Evolutionary conservation across 1,140 invertebrate species (phyloP), one percentile per base, ranked within the genome.

Genomic region (Aethina tumida): DNA sequence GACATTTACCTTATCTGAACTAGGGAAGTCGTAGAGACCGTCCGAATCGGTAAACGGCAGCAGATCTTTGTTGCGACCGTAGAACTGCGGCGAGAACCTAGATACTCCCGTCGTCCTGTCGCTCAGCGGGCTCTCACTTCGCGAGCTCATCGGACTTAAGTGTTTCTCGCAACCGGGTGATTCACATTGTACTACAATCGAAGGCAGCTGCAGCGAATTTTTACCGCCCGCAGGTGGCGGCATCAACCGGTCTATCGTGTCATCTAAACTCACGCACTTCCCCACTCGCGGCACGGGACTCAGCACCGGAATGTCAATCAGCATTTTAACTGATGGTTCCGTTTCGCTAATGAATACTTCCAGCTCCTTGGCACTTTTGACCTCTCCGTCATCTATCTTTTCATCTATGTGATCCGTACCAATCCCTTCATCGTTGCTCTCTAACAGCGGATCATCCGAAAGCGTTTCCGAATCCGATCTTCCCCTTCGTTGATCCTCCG

Each of bases 71-170:
- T 68, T 60, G 24, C 69, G 65, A n/a, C 76, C 73, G 53, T 79
- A 81, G 49, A 80, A 80, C 50, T 76, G 71, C 2, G 76, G 73
- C 0, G 77, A 80, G 53, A 81, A 81, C 33, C 73, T 57, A 1
- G 70, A 71, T 14, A 75, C 45, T 24, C 73, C 71, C 5, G 43
- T 58, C 16, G 72, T 74, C 48, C 71, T 70, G 53, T 83, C 81
- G 58, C 80, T 83, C 14, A 83, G 61, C 3, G 80, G 79, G 56
- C 78, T 82, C 58, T 84, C 81, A 55, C 79, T 81, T 39, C 79
- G 66, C 15, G 79, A 83, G 58, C 79, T 82, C 18, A 82, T 79
- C 5, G 81, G 81, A 49, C 75, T 78, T 14, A 74, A 54, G n/a
- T 66, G 65, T 50, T 73, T 69, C 49, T 72, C 73, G 37, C 60